Conservation (phyloP, 1,140 invertebrate species). For the Pinna nobilis region DNA sequence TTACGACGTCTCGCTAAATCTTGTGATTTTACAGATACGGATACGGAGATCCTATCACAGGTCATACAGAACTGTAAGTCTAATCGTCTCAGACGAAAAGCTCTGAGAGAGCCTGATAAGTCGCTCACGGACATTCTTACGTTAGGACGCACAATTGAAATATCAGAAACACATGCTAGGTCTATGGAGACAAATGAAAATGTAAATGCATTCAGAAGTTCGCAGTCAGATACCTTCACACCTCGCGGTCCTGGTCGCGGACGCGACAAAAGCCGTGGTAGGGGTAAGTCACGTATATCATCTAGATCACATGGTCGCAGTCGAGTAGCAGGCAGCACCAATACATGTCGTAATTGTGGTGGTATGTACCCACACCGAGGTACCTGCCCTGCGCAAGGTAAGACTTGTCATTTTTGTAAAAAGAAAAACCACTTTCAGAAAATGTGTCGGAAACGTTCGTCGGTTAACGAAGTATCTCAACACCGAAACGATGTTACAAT, state of each 20-base stretch:
- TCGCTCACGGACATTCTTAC: neutral
- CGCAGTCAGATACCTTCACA: neutral
- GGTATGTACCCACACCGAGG: neutral
- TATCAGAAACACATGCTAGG: neutral
- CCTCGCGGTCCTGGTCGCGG: neutral
- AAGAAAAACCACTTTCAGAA: conserved; percentile 3
- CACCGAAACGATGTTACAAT: neutral
- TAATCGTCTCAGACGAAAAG: neutral
- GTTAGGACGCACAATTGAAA: neutral
- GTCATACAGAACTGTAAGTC: conserved; percentile 9
- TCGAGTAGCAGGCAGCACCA: too few species aligned
- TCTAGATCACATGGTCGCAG: too few species aligned
- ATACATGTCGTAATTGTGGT: conserved; percentile 14
- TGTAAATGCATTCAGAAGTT: neutral
- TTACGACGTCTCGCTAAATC: conserved; percentile 6
- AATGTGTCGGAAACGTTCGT: neutral
- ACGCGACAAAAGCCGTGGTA: neutral
- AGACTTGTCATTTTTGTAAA: neutral
- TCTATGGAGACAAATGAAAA: neutral
- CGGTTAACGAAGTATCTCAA: neutral
- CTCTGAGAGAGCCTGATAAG: neutral
- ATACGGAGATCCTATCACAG: neutral
- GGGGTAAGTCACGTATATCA: neutral
- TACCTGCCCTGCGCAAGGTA: conserved; percentile 13
- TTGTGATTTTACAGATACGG: conserved; percentile 4